These are phyloP conservation scores for Podilymbus podiceps DNA, from an alignment of 2,113 vertebrate genomes.

Conservation along the genomic window DNA sequence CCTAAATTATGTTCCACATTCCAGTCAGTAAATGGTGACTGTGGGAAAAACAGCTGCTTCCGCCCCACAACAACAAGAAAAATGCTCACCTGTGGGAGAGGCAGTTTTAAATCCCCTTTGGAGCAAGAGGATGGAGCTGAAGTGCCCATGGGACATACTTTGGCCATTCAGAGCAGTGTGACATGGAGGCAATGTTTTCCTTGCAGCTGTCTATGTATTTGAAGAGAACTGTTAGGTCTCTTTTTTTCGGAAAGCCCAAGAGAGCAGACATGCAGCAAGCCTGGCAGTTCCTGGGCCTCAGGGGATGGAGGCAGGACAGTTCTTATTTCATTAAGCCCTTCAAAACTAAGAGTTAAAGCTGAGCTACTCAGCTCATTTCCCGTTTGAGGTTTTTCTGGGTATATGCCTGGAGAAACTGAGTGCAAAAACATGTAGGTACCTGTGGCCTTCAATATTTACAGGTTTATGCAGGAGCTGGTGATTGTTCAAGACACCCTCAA, in stretches of 20 bases:
- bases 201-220: not conserved
- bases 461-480: not conserved
- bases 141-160: accelerated
- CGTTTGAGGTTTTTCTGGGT: not conserved
- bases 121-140: not conserved
- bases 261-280: not conserved
- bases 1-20: not conserved
- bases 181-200: not conserved
- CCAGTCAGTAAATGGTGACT: not conserved
- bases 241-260: not conserved
- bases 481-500: not conserved
- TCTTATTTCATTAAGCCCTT: not conserved
- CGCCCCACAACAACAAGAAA: not conserved
- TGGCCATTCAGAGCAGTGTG: not conserved
- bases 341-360: not conserved
- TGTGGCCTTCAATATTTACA: not conserved
- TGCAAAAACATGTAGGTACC: not conserved
- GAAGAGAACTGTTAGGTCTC: not conserved
- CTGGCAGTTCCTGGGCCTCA: not conserved
- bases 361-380: not conserved
- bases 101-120: not conserved
- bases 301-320: not conserved
- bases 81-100: not conserved
- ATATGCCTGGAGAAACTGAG: not conserved
- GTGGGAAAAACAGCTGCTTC: not conserved